Evolutionary conservation across 2,888 invertebrate species (phyloP).

Genomic region (Drosophila leonis): DNA sequence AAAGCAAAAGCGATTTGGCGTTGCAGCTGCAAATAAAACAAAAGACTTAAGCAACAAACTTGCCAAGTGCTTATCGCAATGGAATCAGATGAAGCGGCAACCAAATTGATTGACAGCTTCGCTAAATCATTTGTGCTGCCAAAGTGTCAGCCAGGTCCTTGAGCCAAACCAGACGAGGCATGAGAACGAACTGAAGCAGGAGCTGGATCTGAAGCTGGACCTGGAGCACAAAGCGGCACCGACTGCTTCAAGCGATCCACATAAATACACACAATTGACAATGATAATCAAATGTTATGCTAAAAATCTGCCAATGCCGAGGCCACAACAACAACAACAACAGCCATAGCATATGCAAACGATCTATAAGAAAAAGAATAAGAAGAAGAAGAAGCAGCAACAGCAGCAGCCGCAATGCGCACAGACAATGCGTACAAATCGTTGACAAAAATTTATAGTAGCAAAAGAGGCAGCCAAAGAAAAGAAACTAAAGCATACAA

Average conservation of each 20-base stretch:
- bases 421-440: conserved; percentile 80
- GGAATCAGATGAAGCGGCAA: conserved; percentile 27
- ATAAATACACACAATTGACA: conserved; percentile 74
- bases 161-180: conserved; percentile 8
- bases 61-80: conserved; percentile 33
- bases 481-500: neutral
- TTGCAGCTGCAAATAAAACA: conserved; percentile 13
- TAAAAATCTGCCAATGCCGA: conserved; percentile 67
- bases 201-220: conserved; percentile 9
- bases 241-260: conserved; percentile 54
- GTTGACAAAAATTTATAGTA: conserved; percentile 81
- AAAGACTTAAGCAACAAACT: conserved; percentile 50
- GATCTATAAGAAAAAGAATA: neutral
- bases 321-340: neutral
- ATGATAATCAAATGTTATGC: conserved; percentile 80
- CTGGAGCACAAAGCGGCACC: conserved; percentile 62
- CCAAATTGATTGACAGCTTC: conserved; percentile 72
- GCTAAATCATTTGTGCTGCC: conserved; percentile 78
- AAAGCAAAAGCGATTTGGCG: conserved; percentile 29
- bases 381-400: conserved; percentile 12
- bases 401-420: conserved; percentile 20
- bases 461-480: conserved; percentile 52
- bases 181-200: conserved; percentile 14
- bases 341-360: conserved; percentile 9
- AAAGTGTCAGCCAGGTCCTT: conserved; percentile 57